A percentile compares a stretch with the other conserved stretches of the same genome.
Conservation (phyloP, 2,113 vertebrate species). For the Oenanthe oenanthe region DNA sequence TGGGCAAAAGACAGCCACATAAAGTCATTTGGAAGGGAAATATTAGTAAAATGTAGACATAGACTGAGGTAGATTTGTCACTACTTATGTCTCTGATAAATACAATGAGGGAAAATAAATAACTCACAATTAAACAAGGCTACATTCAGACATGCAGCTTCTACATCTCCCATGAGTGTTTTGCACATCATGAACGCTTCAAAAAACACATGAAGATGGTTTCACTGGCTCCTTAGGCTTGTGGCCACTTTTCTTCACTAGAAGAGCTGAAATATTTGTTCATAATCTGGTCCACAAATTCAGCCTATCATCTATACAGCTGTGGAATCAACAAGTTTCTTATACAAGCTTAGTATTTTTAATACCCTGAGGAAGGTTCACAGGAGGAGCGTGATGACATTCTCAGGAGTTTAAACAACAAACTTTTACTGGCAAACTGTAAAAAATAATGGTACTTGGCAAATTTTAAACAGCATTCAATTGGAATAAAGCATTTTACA, state of each 20-base stretch:
- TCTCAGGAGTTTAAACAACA: background rate
- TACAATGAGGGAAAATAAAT: background rate
- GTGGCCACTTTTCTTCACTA: background rate
- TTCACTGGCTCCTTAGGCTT: background rate
- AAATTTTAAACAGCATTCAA: background rate
- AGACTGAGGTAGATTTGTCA: background rate
- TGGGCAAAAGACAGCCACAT: background rate
- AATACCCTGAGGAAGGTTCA: background rate
- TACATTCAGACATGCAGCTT: background rate
- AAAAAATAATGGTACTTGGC: background rate
- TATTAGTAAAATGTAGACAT: background rate
- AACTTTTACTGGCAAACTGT: background rate
- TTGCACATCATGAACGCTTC: background rate
- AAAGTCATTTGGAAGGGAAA: background rate
- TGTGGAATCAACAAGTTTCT: background rate
- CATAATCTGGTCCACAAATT: background rate
- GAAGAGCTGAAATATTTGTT: background rate
- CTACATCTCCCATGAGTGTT: background rate
- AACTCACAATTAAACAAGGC: background rate
- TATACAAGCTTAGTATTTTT: background rate
- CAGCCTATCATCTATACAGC: background rate
- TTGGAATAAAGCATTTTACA: background rate
- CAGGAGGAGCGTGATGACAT: accelerated
- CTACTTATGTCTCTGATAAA: background rate
- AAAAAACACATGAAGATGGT: background rate